A percentile compares a stretch with the other conserved stretches of the same genome.
Evolutionary conservation across 64 coral and sea anemone species (phyloP).

Genomic region (Pocillopora verrucosa): DNA sequence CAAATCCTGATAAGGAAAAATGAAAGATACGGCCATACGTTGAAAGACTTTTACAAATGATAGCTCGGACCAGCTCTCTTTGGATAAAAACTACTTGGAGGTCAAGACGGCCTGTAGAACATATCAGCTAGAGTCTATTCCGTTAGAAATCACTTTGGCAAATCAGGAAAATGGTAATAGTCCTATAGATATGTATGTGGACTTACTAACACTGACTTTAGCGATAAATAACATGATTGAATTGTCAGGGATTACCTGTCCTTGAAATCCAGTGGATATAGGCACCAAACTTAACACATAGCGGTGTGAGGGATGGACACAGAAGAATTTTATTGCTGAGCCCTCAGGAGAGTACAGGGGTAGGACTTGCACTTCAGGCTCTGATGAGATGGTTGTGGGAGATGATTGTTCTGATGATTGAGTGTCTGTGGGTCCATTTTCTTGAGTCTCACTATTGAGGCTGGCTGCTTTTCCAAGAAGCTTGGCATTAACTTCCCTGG

Average conservation of each 20-base stretch:
- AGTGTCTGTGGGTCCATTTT: background rate
- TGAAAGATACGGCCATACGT: too few species aligned
- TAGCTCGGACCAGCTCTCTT: too few species aligned
- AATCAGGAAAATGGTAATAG: too few species aligned
- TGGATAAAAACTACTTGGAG: too few species aligned
- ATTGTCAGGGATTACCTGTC: slow-evolving; percentile 52
- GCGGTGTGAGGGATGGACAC: slow-evolving; percentile 68
- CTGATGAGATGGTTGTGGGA: too few species aligned
- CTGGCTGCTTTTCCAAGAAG: background rate
- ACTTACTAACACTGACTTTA: too few species aligned
- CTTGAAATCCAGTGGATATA: slow-evolving; percentile 58
- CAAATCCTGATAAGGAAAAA: background rate
- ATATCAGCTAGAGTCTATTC: too few species aligned
- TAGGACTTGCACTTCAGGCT: slow-evolving; percentile 29
- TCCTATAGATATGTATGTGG: too few species aligned
- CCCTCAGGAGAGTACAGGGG: slow-evolving; percentile 55
- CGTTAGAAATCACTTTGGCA: too few species aligned
- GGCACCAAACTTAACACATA: slow-evolving; percentile 64
- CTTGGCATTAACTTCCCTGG: slow-evolving; percentile 15
- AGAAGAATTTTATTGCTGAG: slow-evolving; percentile 63
- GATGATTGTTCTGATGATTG: background rate
- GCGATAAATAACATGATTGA: too few species aligned
- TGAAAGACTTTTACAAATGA: too few species aligned
- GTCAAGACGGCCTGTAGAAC: too few species aligned
- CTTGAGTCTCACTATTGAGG: background rate